Evolutionary conservation across 1,140 invertebrate species (phyloP).

Genomic region (Drosophila micromelanica): DNA sequence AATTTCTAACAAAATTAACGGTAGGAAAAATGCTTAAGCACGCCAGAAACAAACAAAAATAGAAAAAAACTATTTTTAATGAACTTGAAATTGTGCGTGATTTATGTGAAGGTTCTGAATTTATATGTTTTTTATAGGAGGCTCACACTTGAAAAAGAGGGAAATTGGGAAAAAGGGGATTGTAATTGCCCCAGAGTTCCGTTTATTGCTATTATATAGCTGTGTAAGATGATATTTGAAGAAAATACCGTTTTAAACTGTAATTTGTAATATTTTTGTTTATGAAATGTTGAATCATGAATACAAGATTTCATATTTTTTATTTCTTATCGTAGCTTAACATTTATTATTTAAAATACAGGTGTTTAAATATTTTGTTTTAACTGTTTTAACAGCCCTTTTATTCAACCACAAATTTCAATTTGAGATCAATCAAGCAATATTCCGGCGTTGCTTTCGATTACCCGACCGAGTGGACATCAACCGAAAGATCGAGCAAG

Average conservation of each 20-base stretch:
- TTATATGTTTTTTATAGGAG: conserved; percentile 31
- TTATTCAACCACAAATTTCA: conserved; percentile 68
- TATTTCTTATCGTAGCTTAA: not conserved
- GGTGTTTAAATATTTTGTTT: conserved; percentile 21
- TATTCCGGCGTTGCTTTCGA: conserved; percentile 41
- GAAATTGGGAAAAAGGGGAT: conserved; percentile 4
- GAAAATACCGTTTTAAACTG: conserved; percentile 2
- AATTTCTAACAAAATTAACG: conserved; percentile 69
- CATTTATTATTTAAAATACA: conserved; percentile 13
- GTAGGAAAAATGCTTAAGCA: conserved; percentile 54
- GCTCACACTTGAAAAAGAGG: not conserved
- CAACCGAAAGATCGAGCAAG: conserved; percentile 19
- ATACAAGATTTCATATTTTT: too few relatives aligned
- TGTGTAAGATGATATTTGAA: not conserved
- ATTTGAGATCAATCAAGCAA: conserved; percentile 71
- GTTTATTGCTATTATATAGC: conserved; percentile 22
- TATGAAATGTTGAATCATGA: not conserved
- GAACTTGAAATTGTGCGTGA: conserved; percentile 53
- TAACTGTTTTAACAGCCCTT: conserved; percentile 22
- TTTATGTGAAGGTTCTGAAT: conserved; percentile 27
- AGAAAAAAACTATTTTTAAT: conserved; percentile 33
- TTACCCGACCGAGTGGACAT: conserved; percentile 29
- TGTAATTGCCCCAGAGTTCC: conserved; percentile 25
- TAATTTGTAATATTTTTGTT: not conserved
- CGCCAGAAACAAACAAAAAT: conserved; percentile 1